phyloP scores from a whole-genome alignment of 1,140 invertebrate genomes.

The Antheraea pernyi region DNA sequence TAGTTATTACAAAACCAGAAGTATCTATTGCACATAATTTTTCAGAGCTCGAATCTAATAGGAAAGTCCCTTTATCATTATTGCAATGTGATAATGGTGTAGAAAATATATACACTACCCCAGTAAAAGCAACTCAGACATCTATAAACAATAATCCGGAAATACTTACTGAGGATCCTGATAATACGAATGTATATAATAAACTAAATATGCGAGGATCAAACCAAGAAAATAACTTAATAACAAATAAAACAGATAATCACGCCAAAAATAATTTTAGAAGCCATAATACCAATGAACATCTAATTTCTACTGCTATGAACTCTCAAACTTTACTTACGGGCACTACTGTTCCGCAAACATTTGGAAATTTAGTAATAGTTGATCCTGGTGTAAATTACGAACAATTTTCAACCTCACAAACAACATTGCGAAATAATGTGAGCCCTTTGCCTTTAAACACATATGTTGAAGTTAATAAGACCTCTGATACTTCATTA shows the following conservation, averaged over 20 bases:
- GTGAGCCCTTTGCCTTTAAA: conserved; percentile 12
- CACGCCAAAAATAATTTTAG: neutral
- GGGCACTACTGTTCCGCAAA: conserved; percentile 22
- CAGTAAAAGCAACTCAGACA: neutral
- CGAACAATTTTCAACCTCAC: conserved; percentile 31
- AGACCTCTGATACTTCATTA: conserved; percentile 38
- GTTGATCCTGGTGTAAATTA: conserved; percentile 45
- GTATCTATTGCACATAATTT: neutral
- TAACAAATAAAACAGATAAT: neutral
- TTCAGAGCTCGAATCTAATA: neutral
- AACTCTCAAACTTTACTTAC: conserved; percentile 15
- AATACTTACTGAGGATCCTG: neutral
- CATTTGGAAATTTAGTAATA: conserved; percentile 42
- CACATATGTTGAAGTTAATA: conserved; percentile 35
- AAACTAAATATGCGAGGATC: neutral
- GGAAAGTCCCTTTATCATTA: neutral
- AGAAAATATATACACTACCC: neutral
- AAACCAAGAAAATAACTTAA: neutral
- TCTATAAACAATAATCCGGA: neutral
- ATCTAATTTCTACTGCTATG: neutral
- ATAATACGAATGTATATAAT: neutral
- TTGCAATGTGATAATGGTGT: neutral
- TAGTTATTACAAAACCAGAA: neutral
- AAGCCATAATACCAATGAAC: neutral
- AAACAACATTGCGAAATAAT: conserved; percentile 4